These are phyloP conservation scores for Alligator sinensis DNA, from an alignment of 2,113 vertebrate genomes.

Conservation along the genomic window DNA sequence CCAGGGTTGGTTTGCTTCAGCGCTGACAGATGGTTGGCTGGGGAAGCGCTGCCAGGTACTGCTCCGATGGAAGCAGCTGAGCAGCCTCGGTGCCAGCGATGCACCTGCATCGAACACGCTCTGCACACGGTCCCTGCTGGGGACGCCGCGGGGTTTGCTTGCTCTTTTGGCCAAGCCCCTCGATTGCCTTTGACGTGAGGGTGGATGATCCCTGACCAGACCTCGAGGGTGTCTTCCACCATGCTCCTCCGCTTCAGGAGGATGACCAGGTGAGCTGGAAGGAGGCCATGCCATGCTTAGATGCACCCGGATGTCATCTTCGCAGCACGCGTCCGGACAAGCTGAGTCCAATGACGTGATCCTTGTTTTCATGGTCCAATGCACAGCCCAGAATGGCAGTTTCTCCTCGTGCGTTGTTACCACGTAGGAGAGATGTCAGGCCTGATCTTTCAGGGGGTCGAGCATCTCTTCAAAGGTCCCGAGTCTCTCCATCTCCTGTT, in stretches of 20 bases:
- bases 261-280: neutral
- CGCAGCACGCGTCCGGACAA: accelerated
- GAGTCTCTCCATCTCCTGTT: neutral
- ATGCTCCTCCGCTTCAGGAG: neutral
- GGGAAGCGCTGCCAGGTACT: neutral
- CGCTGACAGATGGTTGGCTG: neutral
- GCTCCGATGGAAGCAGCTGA: neutral
- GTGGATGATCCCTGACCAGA: accelerated
- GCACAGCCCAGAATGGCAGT: neutral
- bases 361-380: neutral
- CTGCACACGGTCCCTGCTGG: neutral
- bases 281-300: neutral
- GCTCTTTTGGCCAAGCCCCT: neutral
- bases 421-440: neutral
- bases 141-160: neutral
- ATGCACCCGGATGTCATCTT: accelerated
- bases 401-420: neutral
- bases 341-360: neutral
- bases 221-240: neutral
- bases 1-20: neutral
- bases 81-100: neutral
- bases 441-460: neutral
- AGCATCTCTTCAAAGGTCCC: too few relatives aligned
- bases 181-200: neutral
- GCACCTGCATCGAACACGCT: neutral